Percentiles rank a stretch among this genome's conserved stretches.
phyloP scores from a whole-genome alignment of 2,888 invertebrate species.

The Aleiodes testaceus region DNA sequence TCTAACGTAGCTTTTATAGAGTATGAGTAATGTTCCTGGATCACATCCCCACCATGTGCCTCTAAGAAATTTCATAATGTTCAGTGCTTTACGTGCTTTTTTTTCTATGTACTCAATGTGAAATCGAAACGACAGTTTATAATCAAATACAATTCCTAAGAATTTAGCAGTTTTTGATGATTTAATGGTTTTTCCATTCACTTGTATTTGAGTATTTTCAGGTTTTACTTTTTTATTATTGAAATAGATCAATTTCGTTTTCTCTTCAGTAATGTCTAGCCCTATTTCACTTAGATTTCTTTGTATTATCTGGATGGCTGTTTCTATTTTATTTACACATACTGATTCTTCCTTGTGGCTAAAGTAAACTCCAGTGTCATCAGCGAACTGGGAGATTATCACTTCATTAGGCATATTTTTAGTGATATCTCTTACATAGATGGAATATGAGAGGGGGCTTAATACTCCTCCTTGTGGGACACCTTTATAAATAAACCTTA shows the following conservation, averaged over 20 bases:
- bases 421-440: not conserved
- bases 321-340: not conserved
- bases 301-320: not conserved
- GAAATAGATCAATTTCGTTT: not conserved
- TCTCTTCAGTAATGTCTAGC: not conserved
- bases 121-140: constrained; percentile 30
- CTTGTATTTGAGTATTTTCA: not conserved
- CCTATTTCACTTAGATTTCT: not conserved
- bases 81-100: constrained; percentile 32
- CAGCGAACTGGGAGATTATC: not conserved
- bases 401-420: not conserved
- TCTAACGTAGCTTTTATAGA: not conserved
- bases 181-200: constrained; percentile 15
- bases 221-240: too few relatives aligned
- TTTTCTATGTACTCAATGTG: constrained; percentile 22
- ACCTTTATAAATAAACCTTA: not conserved
- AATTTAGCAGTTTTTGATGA: not conserved
- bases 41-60: not conserved
- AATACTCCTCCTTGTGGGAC: constrained; percentile 1
- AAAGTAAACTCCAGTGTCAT: not conserved
- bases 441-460: constrained; percentile 2
- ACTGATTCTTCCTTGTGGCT: not conserved
- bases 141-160: constrained; percentile 19
- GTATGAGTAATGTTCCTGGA: not conserved
- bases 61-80: constrained; percentile 30